Conservation (phyloP, 2,113 vertebrate genomes). For the Neotragus moschatus region DNA sequence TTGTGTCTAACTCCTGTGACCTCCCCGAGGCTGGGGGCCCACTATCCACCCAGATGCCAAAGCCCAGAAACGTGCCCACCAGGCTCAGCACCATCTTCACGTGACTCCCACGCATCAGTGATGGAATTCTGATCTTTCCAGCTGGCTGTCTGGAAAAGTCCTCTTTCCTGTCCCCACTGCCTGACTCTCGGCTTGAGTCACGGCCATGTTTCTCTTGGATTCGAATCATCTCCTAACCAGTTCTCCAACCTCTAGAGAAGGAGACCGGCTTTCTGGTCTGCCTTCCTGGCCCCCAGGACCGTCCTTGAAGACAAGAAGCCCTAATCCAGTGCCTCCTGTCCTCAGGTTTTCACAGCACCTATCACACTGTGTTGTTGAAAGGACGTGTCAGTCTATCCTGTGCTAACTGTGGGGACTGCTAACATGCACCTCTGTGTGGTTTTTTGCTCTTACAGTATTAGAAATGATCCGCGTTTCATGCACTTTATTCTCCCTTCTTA, state of each 20-base stretch:
- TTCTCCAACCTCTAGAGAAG: not conserved
- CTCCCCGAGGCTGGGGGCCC: not conserved
- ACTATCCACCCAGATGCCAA: not conserved
- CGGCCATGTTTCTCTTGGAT: not conserved
- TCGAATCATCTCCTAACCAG: accelerated
- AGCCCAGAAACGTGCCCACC: not conserved
- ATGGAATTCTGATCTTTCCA: not conserved
- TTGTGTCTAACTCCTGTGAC: not conserved
- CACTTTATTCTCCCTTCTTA: not conserved
- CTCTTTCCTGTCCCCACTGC: accelerated
- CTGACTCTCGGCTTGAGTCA: not conserved
- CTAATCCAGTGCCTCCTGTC: accelerated
- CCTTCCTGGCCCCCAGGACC: not conserved
- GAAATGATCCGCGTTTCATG: not conserved
- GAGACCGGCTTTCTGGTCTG: not conserved
- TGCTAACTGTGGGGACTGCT: not conserved
- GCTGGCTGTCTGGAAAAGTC: not conserved
- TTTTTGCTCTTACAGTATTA: not conserved
- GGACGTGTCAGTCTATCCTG: not conserved
- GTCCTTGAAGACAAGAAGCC: not conserved
- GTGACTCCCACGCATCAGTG: accelerated
- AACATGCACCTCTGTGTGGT: not conserved
- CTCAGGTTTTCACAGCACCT: not conserved
- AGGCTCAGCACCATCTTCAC: accelerated
- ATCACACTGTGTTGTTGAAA: too few relatives aligned